Base-by-base conservation (phyloP, 1,140 invertebrate genomes). In the Drosophila ambigua region DNA sequence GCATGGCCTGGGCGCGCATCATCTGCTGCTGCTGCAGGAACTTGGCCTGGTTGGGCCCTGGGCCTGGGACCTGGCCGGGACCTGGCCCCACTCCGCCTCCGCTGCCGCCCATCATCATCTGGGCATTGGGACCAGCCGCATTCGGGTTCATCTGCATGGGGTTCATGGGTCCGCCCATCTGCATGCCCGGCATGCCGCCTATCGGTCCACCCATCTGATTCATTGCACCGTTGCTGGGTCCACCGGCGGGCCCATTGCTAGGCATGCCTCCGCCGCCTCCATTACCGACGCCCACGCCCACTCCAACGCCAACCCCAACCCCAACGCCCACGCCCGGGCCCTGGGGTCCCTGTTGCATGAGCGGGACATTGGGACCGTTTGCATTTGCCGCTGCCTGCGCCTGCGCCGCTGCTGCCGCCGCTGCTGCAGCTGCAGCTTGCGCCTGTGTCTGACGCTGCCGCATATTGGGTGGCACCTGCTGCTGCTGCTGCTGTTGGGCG, bases 31-130 rank as follows among this genome's bases (percentile, higher is more conserved):
- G 85, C 66, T 95, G 94, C 69, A 95, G 83, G 72, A 94, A 92
- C 74, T 95, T 95, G 4, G 94, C 94, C 79, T 95, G 94, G 41
- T 93, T 94, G 69, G 93, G 92, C 11, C 65, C 77, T 0, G 79
- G 64, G 2, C 80, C 72, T 91, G 57, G 60, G 1, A 49, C 64
- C 5, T 48, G 60, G 0, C 66, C 64, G 15, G 51, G 51, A 23
- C 51, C 51, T 41, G 51, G 35, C 5, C 39, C 60, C 0, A 43
- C 66, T 13, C 63, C 53, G 16, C 65, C 52, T 5, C 51, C 51
- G 16, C 51, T 31, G n/a, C 72, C 74, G 49, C 72, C 82, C 90
- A 91, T 90, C 90, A 91, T 90, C 89, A 91, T 90, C 67, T 88
- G 84, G 11, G 77, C 73, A 23, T 49, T 64, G 20, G 78, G 72